These are phyloP conservation scores for Chromobotia macracanthus DNA, from an alignment of 2,797 vertebrate genomes.

Conservation along the genomic window DNA sequence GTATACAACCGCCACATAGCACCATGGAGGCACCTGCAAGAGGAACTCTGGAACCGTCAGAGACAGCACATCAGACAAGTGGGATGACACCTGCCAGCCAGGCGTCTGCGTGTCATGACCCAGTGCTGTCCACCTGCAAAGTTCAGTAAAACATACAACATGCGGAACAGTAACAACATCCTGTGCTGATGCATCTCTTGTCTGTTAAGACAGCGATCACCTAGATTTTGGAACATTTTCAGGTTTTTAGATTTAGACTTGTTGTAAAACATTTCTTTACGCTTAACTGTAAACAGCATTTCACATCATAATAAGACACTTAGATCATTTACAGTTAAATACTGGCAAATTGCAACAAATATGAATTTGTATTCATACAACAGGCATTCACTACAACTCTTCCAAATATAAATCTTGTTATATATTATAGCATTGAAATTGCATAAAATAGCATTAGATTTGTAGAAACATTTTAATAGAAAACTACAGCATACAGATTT, in stretches of 20 bases:
- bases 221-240: too few species aligned
- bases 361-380: too few species aligned
- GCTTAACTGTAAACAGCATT: conserved; percentile 10
- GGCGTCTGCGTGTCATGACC: conserved; percentile 26
- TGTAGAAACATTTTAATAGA: too few species aligned
- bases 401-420: not conserved
- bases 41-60: conserved; percentile 9
- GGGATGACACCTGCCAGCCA: conserved; percentile 41
- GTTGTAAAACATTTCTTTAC: not conserved
- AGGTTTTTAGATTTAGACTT: not conserved
- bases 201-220: conserved; percentile 3
- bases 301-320: not conserved
- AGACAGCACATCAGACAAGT: conserved; percentile 42
- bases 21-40: conserved; percentile 4
- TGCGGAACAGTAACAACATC: conserved; percentile 16
- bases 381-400: not conserved
- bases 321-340: not conserved
- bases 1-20: conserved; percentile 12
- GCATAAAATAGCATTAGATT: too few species aligned
- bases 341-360: not conserved
- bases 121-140: conserved; percentile 15
- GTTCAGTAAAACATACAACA: conserved; percentile 28
- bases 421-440: not conserved
- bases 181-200: not conserved
- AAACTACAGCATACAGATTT: too few species aligned